Evolutionary conservation across 2,797 vertebrate genomes (phyloP).

Genomic region (Amniataba percoides): DNA sequence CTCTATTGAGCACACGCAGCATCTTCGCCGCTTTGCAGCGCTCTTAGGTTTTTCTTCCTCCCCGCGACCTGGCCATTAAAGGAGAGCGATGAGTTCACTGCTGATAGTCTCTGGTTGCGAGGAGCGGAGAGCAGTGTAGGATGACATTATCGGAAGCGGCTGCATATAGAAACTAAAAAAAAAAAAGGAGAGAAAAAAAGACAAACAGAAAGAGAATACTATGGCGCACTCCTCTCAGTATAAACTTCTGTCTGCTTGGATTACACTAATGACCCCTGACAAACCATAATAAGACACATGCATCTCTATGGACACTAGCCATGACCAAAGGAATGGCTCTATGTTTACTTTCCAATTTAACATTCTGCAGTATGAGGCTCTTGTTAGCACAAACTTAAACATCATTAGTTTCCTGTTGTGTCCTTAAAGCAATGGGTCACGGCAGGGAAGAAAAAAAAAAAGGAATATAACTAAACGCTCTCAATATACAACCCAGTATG

Average conservation of each 20-base stretch:
- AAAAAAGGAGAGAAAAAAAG: slow-evolving; percentile 60
- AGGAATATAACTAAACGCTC: slow-evolving; percentile 46
- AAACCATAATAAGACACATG: slow-evolving; percentile 75
- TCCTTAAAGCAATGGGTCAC: slow-evolving; percentile 57
- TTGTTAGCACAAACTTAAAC: slow-evolving; percentile 52
- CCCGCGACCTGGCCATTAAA: slow-evolving; percentile 70
- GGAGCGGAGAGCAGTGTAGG: slow-evolving; percentile 79
- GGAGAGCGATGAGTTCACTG: slow-evolving; percentile 77
- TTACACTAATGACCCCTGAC: slow-evolving; percentile 83
- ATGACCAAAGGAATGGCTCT: slow-evolving; percentile 63
- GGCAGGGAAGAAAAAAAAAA: slow-evolving; percentile 13
- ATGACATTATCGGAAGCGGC: slow-evolving; percentile 83
- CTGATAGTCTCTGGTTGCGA: slow-evolving; percentile 81
- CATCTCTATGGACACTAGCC: slow-evolving; percentile 65
- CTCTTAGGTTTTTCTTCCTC: slow-evolving; percentile 37
- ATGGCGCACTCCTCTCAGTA: slow-evolving; percentile 72
- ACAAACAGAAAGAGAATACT: slow-evolving; percentile 80
- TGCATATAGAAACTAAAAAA: slow-evolving; percentile 75
- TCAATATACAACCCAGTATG: slow-evolving; percentile 43
- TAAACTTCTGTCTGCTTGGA: slow-evolving; percentile 78
- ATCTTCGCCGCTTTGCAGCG: slow-evolving; percentile 26
- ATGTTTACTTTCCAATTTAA: slow-evolving; percentile 55
- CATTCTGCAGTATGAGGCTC: slow-evolving; percentile 38
- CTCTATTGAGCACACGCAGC: slow-evolving; percentile 26
- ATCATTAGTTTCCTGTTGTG: slow-evolving; percentile 40